Conservation (phyloP, 2,797 vertebrate genomes). For the Rhinatrema bivittatum region DNA sequence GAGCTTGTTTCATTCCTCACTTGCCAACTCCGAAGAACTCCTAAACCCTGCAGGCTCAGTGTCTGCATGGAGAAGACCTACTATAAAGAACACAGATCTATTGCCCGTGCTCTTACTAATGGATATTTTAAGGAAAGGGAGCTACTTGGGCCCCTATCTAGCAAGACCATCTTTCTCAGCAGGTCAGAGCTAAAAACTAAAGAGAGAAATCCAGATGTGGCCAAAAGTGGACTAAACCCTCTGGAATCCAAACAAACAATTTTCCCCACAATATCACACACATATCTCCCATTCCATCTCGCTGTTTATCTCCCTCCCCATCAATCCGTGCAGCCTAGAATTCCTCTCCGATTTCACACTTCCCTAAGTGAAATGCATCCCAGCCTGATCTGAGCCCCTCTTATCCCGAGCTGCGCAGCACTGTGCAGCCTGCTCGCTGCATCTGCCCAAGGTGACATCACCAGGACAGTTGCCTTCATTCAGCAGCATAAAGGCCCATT, state of each 20-base stretch:
- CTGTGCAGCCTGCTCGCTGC: constrained; percentile 20
- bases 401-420: constrained; percentile 28
- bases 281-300: not conserved
- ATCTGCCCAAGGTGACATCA: constrained; percentile 25
- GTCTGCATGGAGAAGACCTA: no score
- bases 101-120: no score
- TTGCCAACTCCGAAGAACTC: no score
- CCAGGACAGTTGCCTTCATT: constrained; percentile 40
- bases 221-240: not conserved
- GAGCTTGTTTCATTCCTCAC: no score
- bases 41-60: no score
- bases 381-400: not conserved
- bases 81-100: no score
- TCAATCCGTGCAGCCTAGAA: not conserved
- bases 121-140: no score
- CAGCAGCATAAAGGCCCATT: constrained; percentile 35
- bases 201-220: not conserved
- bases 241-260: no score
- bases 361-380: not conserved
- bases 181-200: not conserved
- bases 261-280: no score
- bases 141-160: no score
- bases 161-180: no score
- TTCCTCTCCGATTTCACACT: constrained; percentile 22
- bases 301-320: not conserved